Conservation (phyloP, 2,797 vertebrate species). For the Gambelia wislizenii region DNA sequence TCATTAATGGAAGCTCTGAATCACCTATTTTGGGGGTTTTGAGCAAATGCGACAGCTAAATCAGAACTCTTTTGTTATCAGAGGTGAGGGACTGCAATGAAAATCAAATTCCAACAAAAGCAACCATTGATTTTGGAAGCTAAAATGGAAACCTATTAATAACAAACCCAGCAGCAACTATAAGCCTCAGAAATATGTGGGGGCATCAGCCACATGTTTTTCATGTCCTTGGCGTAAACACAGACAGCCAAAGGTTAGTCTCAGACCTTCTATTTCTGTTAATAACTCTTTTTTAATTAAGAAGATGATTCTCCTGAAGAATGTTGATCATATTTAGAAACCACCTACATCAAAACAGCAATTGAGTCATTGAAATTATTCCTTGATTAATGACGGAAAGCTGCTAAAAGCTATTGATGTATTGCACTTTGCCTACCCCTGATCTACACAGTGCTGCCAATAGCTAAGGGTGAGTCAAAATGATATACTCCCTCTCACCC, state of each 20-base stretch:
- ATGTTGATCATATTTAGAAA: constrained; percentile 40
- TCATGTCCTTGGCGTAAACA: constrained; percentile 41
- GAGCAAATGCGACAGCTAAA: constrained; percentile 66
- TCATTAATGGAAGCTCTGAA: constrained; percentile 45
- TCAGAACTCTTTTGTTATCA: constrained; percentile 62
- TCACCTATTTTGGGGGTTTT: constrained; percentile 56
- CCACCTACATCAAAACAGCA: neutral
- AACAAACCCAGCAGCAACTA: constrained; percentile 49
- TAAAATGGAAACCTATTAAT: constrained; percentile 61
- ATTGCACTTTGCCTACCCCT: too few species aligned
- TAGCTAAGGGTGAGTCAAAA: neutral
- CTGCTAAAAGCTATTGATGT: neutral
- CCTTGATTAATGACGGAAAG: constrained; percentile 15
- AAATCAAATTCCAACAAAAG: constrained; percentile 63
- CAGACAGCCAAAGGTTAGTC: constrained; percentile 40
- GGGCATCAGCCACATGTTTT: neutral
- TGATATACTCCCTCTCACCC: neutral
- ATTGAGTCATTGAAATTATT: neutral
- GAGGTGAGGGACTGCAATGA: constrained; percentile 50
- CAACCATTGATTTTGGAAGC: constrained; percentile 60
- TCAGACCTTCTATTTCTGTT: constrained; percentile 38
- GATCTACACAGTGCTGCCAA: neutral
- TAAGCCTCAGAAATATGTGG: constrained; percentile 57
- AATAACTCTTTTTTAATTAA: constrained; percentile 44
- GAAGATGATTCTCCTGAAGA: neutral